Evolutionary conservation across 1,140 invertebrate species (phyloP).

Genomic region (Drosophila sp.): DNA sequence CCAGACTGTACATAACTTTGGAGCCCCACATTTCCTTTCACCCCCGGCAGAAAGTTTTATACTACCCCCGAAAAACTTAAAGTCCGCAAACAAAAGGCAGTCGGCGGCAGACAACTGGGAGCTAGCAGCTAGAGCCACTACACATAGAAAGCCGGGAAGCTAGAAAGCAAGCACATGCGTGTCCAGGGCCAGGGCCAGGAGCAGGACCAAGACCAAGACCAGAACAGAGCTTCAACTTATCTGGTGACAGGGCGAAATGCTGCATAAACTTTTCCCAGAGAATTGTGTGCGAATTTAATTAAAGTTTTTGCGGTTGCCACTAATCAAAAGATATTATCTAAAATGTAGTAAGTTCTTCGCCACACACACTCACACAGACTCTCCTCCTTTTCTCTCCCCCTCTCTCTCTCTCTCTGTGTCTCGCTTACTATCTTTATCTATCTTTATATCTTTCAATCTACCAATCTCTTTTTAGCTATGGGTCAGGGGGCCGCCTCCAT

Average conservation of each 20-base stretch:
- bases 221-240: constrained; percentile 58
- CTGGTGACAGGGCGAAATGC: constrained; percentile 72
- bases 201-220: neutral
- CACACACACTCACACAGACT: constrained; percentile 3
- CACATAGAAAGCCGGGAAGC: constrained; percentile 2
- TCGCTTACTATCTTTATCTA: neutral
- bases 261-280: constrained; percentile 68
- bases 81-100: constrained; percentile 17
- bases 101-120: constrained; percentile 1
- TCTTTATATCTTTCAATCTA: neutral
- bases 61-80: constrained; percentile 26
- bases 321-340: constrained; percentile 80
- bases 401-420: too few relatives aligned
- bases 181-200: neutral
- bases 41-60: constrained; percentile 46
- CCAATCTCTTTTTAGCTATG: neutral
- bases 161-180: constrained; percentile 10
- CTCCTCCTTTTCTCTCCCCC: constrained; percentile 13
- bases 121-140: neutral
- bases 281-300: constrained; percentile 76
- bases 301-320: constrained; percentile 79
- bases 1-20: constrained; percentile 58
- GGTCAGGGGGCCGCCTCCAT: constrained; percentile 33
- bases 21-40: neutral
- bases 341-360: constrained; percentile 39